Base-by-base conservation (phyloP, 1,140 invertebrate species). In the Lasioglossum baleicum region DNA sequence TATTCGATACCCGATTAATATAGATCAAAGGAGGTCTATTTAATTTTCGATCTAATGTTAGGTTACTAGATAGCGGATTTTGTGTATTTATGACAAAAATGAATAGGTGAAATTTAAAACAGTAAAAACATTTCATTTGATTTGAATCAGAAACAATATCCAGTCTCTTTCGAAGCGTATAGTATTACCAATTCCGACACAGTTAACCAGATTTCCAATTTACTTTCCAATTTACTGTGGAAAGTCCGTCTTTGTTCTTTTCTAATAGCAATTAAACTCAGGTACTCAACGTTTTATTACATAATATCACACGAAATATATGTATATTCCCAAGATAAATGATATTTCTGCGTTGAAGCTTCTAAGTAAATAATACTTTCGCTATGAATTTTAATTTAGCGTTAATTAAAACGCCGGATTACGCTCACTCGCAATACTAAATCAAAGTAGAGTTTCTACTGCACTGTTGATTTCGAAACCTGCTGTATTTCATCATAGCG, bases 181-280 rank as follows among this genome's bases (percentile, higher is more conserved):
- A 7, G 20, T 3, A 20, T 17, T 64, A 17, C 13, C 15, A 20
- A 64, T 40, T 64, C 17, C 31, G 20, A 6, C 31, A 31, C 26
- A 1, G 7, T 60, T 48, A 56, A 35, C 22, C 10, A 68, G 56
- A 60, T 75, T n/a, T 68, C n/a, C 58, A 58, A 44, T 68, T 68
- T 65, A 75, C 65, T 68, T 75, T 75, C 53, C 17, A 68, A 13
- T n/a, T 42, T 68, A 15, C 7, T 10, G 61, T 64, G 40, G 61
- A 64, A 64, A 64, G 61, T 35, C 35, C 2, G 61, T 15, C 17
- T 64, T 64, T 64, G 31, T 31, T 40, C 17, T 64, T 64, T 20
- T 64, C 31, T 64, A 64, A 15, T 17, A 13, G 6, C 31, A 63
- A 64, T 20, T 64, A 64, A 64, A 40, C 35, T 20, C 15, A 7